Evolutionary conservation across 2,797 vertebrate genomes (phyloP).

Genomic region (Sitta carolinensis): DNA sequence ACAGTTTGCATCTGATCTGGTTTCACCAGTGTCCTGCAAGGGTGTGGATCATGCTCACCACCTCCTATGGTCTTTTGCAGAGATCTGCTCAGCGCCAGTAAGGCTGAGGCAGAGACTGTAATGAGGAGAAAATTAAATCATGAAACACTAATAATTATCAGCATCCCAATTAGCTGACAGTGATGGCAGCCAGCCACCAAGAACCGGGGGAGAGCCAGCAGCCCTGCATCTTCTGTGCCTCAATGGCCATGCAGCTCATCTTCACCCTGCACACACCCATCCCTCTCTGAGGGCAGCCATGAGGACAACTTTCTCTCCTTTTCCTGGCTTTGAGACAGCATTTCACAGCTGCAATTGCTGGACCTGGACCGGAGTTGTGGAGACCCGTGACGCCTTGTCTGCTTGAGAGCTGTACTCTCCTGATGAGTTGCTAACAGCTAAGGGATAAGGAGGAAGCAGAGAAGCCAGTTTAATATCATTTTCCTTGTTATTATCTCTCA

Average conservation of each 20-base stretch:
- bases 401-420: not conserved
- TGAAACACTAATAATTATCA: slow-evolving; percentile 25
- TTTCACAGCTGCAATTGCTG: not conserved
- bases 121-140: slow-evolving; percentile 18
- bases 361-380: not conserved
- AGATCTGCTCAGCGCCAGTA: not conserved
- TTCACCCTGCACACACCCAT: rapidly evolving
- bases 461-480: not conserved
- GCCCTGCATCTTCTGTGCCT: not conserved
- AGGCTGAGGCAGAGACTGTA: not conserved
- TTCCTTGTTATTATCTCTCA: slow-evolving; percentile 18
- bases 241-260: rapidly evolving
- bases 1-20: not conserved
- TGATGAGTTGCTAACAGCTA: not conserved
- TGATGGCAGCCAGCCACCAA: not conserved
- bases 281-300: not conserved
- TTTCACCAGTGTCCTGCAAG: not conserved
- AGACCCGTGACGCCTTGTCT: rapidly evolving
- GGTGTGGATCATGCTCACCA: not conserved
- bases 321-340: not conserved
- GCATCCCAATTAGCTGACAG: not conserved
- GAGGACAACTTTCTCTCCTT: not conserved
- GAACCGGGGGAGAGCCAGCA: not conserved
- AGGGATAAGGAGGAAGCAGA: not conserved
- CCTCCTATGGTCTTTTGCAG: not conserved